phyloP scores from a whole-genome alignment of 1,140 invertebrate species.

The Ceratitis capitata region DNA sequence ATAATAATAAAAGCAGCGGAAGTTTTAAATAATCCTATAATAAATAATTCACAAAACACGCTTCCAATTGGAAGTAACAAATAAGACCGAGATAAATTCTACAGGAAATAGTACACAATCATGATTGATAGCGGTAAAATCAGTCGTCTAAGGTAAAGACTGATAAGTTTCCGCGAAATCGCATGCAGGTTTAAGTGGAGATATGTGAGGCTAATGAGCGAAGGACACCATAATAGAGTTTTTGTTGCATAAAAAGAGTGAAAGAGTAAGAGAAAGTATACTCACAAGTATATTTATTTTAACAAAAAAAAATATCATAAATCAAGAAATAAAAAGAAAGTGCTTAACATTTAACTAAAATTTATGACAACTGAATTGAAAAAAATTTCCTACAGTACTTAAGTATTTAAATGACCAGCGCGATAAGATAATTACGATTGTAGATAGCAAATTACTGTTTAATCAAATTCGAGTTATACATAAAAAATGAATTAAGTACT shows the following conservation, averaged over 20 bases:
- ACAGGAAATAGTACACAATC: neutral
- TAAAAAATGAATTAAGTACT: no score
- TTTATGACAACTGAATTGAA: no score
- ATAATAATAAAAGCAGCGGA: neutral
- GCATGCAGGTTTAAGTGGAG: neutral
- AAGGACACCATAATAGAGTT: neutral
- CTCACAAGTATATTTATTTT: no score
- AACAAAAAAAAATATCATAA: no score
- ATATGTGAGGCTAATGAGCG: neutral
- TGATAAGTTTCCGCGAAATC: neutral
- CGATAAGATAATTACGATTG: neutral
- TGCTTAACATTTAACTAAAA: neutral
- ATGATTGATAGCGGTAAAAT: neutral
- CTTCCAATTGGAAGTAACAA: neutral
- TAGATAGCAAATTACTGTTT: no score
- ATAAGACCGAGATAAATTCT: neutral
- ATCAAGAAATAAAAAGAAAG: neutral
- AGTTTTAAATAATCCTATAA: neutral
- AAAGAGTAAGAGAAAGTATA: no score
- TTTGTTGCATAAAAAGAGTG: no score
- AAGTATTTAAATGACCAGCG: neutral
- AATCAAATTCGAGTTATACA: no score
- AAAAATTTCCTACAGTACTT: neutral
- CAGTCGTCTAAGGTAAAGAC: neutral
- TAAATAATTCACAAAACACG: neutral